Evolutionary conservation across 1,140 invertebrate species (phyloP).

Genomic region (Cryptotermes secundus): DNA sequence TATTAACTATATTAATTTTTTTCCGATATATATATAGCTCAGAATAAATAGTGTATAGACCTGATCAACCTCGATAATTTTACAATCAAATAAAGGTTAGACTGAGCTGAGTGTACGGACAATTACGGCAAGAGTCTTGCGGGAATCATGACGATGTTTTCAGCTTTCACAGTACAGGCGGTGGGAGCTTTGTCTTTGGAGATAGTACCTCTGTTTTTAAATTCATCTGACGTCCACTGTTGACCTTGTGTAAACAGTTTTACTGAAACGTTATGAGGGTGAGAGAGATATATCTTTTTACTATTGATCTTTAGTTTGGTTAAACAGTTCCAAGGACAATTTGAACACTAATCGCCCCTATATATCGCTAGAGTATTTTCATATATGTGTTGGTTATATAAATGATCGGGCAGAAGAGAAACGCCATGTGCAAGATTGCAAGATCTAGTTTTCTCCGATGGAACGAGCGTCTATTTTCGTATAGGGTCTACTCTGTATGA

Average conservation of each 20-base stretch:
- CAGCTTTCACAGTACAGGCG: too few relatives aligned
- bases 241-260: background rate
- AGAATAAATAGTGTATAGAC: too few relatives aligned
- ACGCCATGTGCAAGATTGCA: background rate
- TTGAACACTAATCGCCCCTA: background rate
- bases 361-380: background rate
- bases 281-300: background rate
- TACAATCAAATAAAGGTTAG: too few relatives aligned
- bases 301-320: background rate
- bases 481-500: background rate
- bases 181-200: too few relatives aligned
- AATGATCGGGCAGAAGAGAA: background rate
- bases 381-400: background rate
- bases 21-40: too few relatives aligned
- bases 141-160: too few relatives aligned
- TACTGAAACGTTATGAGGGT: background rate
- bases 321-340: background rate
- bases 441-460: background rate
- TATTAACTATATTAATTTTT: too few relatives aligned
- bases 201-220: background rate
- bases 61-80: too few relatives aligned
- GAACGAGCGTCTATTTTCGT: background rate
- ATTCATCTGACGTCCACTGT: background rate
- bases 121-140: too few relatives aligned
- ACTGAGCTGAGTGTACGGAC: too few relatives aligned